Evolutionary conservation across 2,113 vertebrate genomes (phyloP), one percentile per base, ranked within the genome.

Genomic region (Felis chaus): DNA sequence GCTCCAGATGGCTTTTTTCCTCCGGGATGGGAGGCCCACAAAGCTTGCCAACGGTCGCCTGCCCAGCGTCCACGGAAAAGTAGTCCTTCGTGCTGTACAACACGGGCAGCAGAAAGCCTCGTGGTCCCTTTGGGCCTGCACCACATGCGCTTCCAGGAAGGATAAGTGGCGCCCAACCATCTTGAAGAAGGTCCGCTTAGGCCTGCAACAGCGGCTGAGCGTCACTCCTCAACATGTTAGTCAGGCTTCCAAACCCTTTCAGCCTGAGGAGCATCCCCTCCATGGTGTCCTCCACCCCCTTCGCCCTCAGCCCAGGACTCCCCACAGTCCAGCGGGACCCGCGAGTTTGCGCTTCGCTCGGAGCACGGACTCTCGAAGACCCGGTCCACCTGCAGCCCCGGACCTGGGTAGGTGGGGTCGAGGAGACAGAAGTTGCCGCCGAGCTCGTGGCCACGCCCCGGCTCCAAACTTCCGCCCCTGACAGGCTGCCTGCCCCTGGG

Each of bases 101-200:
- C 13, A 31, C 2, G 8, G 94, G 98, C 85, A 97, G 87, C 1
- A 98, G 96, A 98, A 91, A 33, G 92, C 36, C 5, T 92, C 36
- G 0, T 36, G 55, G 50, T 81, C 88, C 50, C 25, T 66, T 95
- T 97, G 89, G 0, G 97, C 98, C 97, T 95, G 94, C 15, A 95
- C 93, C 50, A 98, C 71, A 14, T 97, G 94, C 21, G 96, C 95
- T 95, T 98, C 98, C 74, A 97, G 92, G 90, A 96, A 97, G 48
- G 95, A 92, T 18, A 96, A 41, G 0, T 96, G 92, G 79, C n/a
- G 55, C 25, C 93, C 95, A 1, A 97, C 97, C 98, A 98, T 98
- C 97, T 95, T 96, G 76, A 76, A 27, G 39, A 48, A 48, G 41
- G 74, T 31, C 74, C 41, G 29, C 41, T 48, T 31, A 48, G 14